Conservation (phyloP, 2,888 invertebrate species). For the Orgyia antiqua region DNA sequence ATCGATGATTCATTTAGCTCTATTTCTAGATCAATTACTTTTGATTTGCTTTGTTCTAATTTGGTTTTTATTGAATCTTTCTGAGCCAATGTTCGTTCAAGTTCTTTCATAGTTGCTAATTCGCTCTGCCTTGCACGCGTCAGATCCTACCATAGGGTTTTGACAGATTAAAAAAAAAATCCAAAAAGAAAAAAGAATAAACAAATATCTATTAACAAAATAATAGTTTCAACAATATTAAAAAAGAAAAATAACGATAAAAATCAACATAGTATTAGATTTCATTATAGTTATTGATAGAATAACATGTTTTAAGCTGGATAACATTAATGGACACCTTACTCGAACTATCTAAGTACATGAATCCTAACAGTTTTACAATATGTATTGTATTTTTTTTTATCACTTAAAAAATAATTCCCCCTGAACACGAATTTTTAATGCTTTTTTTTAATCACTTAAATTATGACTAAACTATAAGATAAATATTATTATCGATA, state of each 20-base stretch:
- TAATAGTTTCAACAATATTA: conserved; percentile 58
- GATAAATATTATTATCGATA: conserved; percentile 60
- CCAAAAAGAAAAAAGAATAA: conserved; percentile 26
- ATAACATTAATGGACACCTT: conserved; percentile 72
- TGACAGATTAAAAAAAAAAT: background rate
- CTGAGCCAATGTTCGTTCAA: conserved; percentile 49
- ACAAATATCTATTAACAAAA: conserved; percentile 45
- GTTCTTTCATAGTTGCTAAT: conserved; percentile 54
- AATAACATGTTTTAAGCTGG: conserved; percentile 69
- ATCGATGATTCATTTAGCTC: conserved; percentile 74
- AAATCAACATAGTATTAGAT: conserved; percentile 54
- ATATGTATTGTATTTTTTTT: conserved; percentile 46
- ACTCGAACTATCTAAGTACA: conserved; percentile 71
- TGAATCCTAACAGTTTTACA: conserved; percentile 74
- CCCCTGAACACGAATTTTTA: conserved; percentile 71
- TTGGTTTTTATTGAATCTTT: conserved; percentile 54
- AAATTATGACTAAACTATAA: conserved; percentile 72
- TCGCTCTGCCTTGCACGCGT: conserved; percentile 59
- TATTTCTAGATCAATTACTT: conserved; percentile 71
- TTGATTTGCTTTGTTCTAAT: conserved; percentile 64
- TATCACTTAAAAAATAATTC: conserved; percentile 72
- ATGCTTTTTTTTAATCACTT: conserved; percentile 51
- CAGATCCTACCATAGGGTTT: conserved; percentile 58
- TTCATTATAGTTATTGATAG: conserved; percentile 51
- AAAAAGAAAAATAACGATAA: conserved; percentile 59